Conservation (phyloP, 2,888 invertebrate genomes). For the Platycheirus rosarum region DNA sequence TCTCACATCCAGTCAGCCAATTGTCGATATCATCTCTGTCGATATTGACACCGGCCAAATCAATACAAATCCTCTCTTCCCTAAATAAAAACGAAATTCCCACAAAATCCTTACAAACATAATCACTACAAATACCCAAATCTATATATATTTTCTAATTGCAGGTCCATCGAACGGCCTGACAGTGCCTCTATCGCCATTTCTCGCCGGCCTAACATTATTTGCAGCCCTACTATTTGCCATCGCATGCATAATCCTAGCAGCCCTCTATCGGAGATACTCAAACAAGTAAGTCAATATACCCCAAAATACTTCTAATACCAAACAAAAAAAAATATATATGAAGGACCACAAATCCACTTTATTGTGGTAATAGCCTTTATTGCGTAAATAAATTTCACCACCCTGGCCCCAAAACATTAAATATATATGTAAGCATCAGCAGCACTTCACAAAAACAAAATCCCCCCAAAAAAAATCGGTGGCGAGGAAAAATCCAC, state of each 20-base stretch:
- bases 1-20: no score
- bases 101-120: no score
- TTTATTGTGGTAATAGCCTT: conserved; percentile 69
- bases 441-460: conserved; percentile 19
- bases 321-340: conserved; percentile 14
- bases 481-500: conserved; percentile 24
- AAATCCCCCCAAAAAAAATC: conserved; percentile 22
- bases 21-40: no score
- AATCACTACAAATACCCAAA: no score
- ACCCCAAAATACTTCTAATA: not conserved
- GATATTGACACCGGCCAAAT: no score
- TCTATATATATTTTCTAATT: conserved; percentile 70
- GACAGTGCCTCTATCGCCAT: conserved; percentile 88
- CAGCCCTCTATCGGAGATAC: conserved; percentile 87
- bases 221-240: conserved; percentile 90
- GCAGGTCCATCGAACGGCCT: conserved; percentile 86
- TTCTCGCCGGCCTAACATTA: conserved; percentile 89
- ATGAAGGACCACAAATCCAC: conserved; percentile 67
- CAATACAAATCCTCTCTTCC: no score
- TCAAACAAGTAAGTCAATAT: conserved; percentile 83
- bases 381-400: conserved; percentile 65
- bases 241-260: conserved; percentile 89
- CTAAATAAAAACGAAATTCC: no score
- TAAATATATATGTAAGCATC: conserved; percentile 37
- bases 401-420: conserved; percentile 42